phyloP scores from a whole-genome alignment of 2,797 vertebrate species.

The Phrynocephalus guinanensis region DNA sequence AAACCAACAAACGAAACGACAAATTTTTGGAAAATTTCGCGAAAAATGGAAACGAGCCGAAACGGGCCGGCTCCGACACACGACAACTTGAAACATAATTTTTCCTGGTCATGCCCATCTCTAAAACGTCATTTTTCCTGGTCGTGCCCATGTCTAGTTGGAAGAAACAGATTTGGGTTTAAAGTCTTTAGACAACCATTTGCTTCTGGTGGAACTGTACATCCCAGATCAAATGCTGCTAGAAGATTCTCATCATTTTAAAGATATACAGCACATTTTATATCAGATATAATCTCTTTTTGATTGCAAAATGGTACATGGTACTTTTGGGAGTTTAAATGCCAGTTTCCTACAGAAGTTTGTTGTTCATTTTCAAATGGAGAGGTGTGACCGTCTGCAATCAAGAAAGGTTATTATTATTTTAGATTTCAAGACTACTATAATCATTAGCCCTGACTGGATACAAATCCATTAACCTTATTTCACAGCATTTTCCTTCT shows the following conservation, averaged over 20 bases:
- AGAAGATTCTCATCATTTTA: neutral
- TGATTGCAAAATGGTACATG: neutral
- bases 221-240: neutral
- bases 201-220: neutral
- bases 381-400: neutral
- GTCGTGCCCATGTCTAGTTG: no score
- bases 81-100: no score
- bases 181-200: neutral
- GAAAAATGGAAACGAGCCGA: no score
- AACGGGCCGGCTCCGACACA: no score
- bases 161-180: neutral
- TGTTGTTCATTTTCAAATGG: neutral
- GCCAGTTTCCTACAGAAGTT: neutral
- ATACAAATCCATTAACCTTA: no score
- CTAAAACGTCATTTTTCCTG: no score
- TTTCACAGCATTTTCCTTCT: neutral
- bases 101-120: no score
- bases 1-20: no score
- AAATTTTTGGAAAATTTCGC: no score
- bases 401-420: neutral
- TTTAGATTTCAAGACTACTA: neutral
- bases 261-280: neutral
- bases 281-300: neutral
- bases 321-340: neutral
- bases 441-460: neutral